These are phyloP conservation scores for Stegostoma tigrinum DNA, from an alignment of 2,113 vertebrate genomes.

Conservation along the genomic window DNA sequence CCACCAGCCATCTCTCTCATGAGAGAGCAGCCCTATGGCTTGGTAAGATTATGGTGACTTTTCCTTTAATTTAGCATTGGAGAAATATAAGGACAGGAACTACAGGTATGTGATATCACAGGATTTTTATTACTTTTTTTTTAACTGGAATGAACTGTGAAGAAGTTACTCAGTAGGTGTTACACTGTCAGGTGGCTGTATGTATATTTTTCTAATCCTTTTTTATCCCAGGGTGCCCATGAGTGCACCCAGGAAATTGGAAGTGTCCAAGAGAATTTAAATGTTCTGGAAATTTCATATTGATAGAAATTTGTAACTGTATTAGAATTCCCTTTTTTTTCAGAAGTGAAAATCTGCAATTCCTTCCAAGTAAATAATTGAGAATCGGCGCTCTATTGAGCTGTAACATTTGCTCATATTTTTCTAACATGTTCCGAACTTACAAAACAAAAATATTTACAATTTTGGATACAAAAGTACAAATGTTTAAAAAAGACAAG, in stretches of 20 bases:
- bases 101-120: not conserved
- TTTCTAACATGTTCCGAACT: not conserved
- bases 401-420: not conserved
- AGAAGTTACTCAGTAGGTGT: constrained; percentile 11
- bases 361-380: constrained; percentile 23
- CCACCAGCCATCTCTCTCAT: no score
- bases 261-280: constrained; percentile 12
- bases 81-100: not conserved
- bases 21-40: no score
- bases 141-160: not conserved
- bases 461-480: not conserved
- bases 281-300: not conserved
- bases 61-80: no score
- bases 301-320: constrained; percentile 18
- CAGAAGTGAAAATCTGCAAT: not conserved
- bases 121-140: not conserved
- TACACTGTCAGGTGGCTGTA: not conserved
- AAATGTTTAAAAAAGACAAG: constrained; percentile 14
- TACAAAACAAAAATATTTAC: not conserved
- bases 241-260: not conserved
- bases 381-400: not conserved
- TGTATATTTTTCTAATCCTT: not conserved
- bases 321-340: not conserved
- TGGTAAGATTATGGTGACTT: no score
- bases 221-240: constrained; percentile 9